Evolutionary conservation across 2,113 vertebrate genomes (phyloP), one percentile per base, ranked within the genome.

Genomic region (Nerophis ophidion): DNA sequence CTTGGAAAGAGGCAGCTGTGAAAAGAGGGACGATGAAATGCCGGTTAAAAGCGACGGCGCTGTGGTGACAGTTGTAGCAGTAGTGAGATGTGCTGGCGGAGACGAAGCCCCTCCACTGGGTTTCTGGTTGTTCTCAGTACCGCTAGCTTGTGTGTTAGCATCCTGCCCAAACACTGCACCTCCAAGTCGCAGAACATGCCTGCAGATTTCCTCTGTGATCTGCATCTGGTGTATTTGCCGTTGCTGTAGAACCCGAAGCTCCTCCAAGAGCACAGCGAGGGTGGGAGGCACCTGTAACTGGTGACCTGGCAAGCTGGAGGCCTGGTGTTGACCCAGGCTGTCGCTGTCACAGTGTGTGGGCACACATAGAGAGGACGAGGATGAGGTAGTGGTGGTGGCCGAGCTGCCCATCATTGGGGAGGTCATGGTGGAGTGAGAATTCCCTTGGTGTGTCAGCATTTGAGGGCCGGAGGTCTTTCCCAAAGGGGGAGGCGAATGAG

Each of bases 141-240:
- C 65, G 4, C 46, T 55, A 13, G 57, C 75, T 73, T 72, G 90
- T 79, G 67, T 79, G 62, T 47, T 86, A 76, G 38, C 85, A 79
- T 82, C 93, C 68, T 72, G 92, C 74, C 80, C 89, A 82, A 79
- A 88, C 34, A 91, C 66, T 7, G 90, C 79, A 8, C 88, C 88
- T 5, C 93, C 93, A 0, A 96, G 86, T 54, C 92, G 88, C 5
- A 96, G 83, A 35, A 96, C 93, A 40, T 96, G 94, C 45, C 92
- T 85, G 65, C 94, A 96, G 62, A 96, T 96, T 79, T 95, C 93
- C 72, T 96, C 93, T 0, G 93, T 95, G 86, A 96, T 94, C 80
- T 95, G 93, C 94, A 96, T 95, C 84, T 96, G 94, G 75, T 94
- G 93, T 63, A 95, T 94, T 75, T 96, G 94, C 38, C 94, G 85